Conservation (phyloP, 2,113 vertebrate genomes). For the Pangasianodon gigas region DNA sequence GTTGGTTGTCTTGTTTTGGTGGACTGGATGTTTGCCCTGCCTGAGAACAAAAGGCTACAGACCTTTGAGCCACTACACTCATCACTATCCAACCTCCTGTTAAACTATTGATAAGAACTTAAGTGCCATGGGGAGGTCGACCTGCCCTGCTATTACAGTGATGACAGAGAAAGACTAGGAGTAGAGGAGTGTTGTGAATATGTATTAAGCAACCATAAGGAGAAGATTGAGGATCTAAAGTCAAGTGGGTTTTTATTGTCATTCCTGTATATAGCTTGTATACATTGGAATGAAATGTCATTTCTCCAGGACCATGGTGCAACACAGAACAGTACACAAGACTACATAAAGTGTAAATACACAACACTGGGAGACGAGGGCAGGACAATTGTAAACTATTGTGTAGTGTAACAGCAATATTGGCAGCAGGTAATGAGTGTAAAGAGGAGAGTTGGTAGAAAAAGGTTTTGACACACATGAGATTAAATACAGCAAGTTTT, state of each 20-base stretch:
- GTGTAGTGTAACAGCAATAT: not conserved
- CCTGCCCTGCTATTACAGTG: not conserved
- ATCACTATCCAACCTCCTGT: conserved; percentile 71
- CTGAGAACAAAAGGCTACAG: conserved; percentile 66
- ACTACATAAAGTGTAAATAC: not conserved
- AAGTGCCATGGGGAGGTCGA: conserved; percentile 61
- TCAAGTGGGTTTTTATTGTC: not conserved
- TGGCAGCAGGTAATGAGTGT: not conserved
- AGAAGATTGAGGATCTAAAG: not conserved
- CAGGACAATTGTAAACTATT: not conserved
- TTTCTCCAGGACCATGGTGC: not conserved
- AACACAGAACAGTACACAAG: not conserved
- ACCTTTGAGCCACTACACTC: conserved; percentile 67
- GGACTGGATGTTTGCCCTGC: conserved; percentile 44
- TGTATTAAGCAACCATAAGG: not conserved
- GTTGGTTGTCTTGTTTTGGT: conserved; percentile 32
- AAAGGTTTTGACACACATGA: too few species aligned
- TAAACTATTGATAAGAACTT: conserved; percentile 77
- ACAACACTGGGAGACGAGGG: not conserved
- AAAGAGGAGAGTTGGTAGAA: too few species aligned
- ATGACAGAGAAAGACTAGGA: not conserved
- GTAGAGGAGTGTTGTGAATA: not conserved
- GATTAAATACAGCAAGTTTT: too few species aligned
- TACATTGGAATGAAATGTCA: too few species aligned
- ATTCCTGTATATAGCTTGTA: not conserved